Conservation (phyloP, 2,113 vertebrate species). For the Aphelocoma coerulescens region DNA sequence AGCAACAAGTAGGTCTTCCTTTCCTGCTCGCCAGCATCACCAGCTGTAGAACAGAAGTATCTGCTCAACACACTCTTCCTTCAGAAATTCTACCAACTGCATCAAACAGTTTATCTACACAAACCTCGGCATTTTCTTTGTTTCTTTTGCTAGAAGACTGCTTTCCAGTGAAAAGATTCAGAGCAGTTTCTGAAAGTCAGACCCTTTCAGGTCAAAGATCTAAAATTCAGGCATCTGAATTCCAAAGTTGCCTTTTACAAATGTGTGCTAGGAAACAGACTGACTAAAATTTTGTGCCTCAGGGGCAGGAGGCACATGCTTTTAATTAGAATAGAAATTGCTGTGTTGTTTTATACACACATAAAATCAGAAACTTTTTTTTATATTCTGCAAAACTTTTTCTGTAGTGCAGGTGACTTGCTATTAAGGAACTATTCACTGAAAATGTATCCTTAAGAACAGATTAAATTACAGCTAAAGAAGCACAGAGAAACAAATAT, state of each 20-base stretch:
- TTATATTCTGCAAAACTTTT: not conserved
- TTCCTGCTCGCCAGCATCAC: not conserved
- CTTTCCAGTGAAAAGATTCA: not conserved
- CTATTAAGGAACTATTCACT: not conserved
- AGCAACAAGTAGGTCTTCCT: not conserved
- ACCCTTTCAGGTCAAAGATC: not conserved
- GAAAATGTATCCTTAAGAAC: not conserved
- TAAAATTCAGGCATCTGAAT: not conserved
- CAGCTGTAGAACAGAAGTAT: not conserved
- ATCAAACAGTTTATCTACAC: not conserved
- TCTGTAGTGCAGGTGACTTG: not conserved
- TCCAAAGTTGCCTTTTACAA: not conserved
- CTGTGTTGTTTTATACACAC: not conserved
- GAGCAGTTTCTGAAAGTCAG: not conserved
- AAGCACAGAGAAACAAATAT: not conserved
- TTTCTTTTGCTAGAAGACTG: not conserved
- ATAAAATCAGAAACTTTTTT: not conserved
- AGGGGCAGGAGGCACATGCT: not conserved
- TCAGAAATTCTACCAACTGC: not conserved
- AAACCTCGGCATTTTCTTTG: not conserved
- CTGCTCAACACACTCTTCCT: not conserved
- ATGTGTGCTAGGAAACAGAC: not conserved
- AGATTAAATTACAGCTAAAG: not conserved
- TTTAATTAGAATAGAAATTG: not conserved
- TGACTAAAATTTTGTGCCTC: not conserved